phyloP scores from a whole-genome alignment of 2,888 invertebrate species.

The Aspidapion aeneum region DNA sequence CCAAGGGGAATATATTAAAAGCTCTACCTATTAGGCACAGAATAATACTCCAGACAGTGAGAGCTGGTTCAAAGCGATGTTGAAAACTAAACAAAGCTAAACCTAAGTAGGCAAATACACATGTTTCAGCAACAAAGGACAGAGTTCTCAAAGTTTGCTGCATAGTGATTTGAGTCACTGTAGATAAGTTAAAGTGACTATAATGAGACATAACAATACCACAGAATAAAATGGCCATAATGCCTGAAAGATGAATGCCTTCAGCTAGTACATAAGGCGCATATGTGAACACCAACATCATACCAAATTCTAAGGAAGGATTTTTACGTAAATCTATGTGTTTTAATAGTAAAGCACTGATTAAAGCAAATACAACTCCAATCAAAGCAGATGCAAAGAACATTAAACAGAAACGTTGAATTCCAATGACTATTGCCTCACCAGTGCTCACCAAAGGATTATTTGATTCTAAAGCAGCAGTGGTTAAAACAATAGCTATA shows the following conservation, averaged over 20 bases:
- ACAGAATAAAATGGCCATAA: conserved; percentile 98
- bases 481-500: conserved; percentile 95
- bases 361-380: conserved; percentile 90
- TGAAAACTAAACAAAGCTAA: conserved; percentile 92
- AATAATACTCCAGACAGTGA: conserved; percentile 93
- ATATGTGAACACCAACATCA: conserved; percentile 98
- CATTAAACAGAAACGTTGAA: conserved; percentile 91
- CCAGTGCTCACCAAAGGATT: conserved; percentile 67
- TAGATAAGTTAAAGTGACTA: conserved; percentile 96
- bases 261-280: conserved; percentile 98
- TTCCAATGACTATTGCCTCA: conserved; percentile 82
- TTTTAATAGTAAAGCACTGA: conserved; percentile 89
- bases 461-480: conserved; percentile 73
- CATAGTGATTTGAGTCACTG: conserved; percentile 98
- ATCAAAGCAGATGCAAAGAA: conserved; percentile 98
- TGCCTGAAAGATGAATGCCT: conserved; percentile 73
- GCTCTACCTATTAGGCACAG: conserved; percentile 91
- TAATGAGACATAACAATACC: conserved; percentile 99
- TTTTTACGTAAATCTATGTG: conserved; percentile 95
- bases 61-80: conserved; percentile 85
- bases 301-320: conserved; percentile 96
- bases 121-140: conserved; percentile 97
- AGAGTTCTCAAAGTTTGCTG: conserved; percentile 97
- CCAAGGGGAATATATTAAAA: conserved; percentile 94
- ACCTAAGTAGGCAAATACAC: conserved; percentile 97